A percentile compares a stretch with the other conserved stretches of the same genome.
phyloP scores from a whole-genome alignment of 2,113 vertebrate genomes.

The Falco punctatus region DNA sequence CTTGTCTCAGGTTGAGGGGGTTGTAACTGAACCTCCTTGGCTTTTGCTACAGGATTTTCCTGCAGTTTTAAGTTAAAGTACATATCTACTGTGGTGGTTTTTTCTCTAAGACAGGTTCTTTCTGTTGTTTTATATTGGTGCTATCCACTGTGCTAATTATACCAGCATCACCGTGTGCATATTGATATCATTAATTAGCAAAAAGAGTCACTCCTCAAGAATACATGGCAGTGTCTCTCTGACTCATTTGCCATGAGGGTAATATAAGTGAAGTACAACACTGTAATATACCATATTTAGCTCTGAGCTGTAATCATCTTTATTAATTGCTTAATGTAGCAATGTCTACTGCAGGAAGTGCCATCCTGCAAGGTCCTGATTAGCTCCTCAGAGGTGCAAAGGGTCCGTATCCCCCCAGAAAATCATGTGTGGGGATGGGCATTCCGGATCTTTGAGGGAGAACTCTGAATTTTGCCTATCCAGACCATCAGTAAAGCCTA shows the following conservation, averaged over 20 bases:
- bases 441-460: not conserved
- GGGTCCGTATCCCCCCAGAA: not conserved
- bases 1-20: not conserved
- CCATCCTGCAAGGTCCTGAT: conserved; percentile 20
- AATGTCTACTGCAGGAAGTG: conserved; percentile 30
- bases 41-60: not conserved
- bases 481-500: not conserved
- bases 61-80: not conserved
- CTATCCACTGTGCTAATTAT: conserved; percentile 66
- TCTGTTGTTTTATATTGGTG: conserved; percentile 53
- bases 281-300: conserved; percentile 61
- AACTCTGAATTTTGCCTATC: not conserved
- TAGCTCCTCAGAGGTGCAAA: not conserved
- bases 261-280: conserved; percentile 57
- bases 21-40: not conserved
- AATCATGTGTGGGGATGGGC: not conserved
- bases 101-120: conserved; percentile 65
- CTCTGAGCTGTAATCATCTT: conserved; percentile 66
- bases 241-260: conserved; percentile 65
- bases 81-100: not conserved
- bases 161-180: conserved; percentile 69
- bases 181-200: conserved; percentile 79
- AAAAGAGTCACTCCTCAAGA: conserved; percentile 77
- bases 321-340: conserved; percentile 71
- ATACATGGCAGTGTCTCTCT: conserved; percentile 35